A percentile compares a stretch with the other conserved stretches of the same genome.
Conservation (phyloP, 2,113 vertebrate species). For the Megaceryle maxima region DNA sequence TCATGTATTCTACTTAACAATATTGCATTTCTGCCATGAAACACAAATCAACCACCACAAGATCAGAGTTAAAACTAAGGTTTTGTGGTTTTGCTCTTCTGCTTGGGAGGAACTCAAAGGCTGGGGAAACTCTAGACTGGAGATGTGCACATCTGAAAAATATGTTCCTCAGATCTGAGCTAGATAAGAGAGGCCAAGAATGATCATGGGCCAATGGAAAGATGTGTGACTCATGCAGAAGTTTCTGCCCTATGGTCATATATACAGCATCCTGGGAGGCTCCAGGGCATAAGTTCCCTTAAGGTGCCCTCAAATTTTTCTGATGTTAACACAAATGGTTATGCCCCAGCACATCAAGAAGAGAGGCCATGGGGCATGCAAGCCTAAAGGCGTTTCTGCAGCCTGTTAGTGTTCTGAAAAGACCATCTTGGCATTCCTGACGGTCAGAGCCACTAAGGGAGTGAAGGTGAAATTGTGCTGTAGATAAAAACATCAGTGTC, state of each 20-base stretch:
- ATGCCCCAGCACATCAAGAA: neutral
- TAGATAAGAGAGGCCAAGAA: neutral
- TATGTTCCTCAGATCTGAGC: neutral
- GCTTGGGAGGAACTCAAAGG: neutral
- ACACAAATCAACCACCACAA: neutral
- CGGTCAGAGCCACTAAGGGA: neutral
- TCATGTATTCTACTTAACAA: neutral
- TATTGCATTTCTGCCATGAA: neutral
- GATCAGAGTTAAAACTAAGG: neutral
- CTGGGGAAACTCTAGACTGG: neutral
- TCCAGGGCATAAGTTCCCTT: neutral
- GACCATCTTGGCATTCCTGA: neutral
- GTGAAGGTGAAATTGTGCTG: neutral
- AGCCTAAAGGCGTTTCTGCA: neutral
- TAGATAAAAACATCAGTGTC: neutral
- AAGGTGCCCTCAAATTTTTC: neutral
- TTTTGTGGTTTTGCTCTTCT: neutral
- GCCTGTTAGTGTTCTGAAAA: neutral
- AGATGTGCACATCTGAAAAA: neutral
- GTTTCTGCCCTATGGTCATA: neutral
- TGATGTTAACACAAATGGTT: neutral
- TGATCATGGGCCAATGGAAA: neutral
- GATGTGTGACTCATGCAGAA: rapidly evolving
- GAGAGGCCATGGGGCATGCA: neutral
- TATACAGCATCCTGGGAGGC: neutral